Conservation (phyloP, 2,113 vertebrate genomes). For the Herpailurus yagouaroundi region DNA sequence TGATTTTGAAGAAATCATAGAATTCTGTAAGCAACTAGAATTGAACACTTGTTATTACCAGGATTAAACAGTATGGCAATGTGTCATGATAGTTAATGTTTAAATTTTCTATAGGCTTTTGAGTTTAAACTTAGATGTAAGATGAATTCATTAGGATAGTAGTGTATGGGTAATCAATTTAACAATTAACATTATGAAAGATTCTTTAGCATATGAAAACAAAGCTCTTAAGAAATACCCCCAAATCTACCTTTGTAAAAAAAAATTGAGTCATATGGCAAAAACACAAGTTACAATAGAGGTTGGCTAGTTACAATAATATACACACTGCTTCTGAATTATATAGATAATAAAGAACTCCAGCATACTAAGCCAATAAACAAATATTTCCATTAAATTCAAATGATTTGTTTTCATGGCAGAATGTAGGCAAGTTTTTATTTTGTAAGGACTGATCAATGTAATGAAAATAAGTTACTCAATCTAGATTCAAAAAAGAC, state of each 20-base stretch:
- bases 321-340: neutral
- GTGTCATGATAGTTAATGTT: neutral
- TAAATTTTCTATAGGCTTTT: neutral
- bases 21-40: slow-evolving; percentile 2
- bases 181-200: neutral
- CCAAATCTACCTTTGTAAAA: neutral
- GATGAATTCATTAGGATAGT: neutral
- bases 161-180: neutral
- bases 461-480: neutral
- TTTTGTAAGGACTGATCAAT: neutral
- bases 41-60: neutral
- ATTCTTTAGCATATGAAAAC: neutral
- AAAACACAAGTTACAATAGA: neutral
- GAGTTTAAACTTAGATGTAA: neutral
- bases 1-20: slow-evolving; percentile 11
- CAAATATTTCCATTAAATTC: slow-evolving; percentile 28
- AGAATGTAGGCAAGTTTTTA: neutral
- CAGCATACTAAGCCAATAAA: neutral
- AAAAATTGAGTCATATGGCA: neutral
- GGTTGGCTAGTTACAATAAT: neutral
- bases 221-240: neutral
- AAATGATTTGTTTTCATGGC: neutral
- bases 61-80: neutral
- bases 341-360: neutral
- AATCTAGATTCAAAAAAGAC: neutral